Conservation (phyloP, 1,140 invertebrate species). For the Zaprionus lachaisei region DNA sequence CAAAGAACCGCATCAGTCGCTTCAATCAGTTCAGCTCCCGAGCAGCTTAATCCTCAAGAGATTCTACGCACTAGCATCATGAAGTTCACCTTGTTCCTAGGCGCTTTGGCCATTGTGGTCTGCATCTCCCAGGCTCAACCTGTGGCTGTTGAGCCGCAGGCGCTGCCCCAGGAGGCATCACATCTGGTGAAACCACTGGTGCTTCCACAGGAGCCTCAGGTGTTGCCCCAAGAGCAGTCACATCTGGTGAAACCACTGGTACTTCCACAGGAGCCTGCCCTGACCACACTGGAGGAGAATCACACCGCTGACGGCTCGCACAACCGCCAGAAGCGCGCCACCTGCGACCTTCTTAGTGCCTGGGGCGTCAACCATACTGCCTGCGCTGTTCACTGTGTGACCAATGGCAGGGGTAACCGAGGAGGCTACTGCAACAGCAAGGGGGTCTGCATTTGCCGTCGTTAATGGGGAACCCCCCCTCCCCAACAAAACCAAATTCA, state of each 20-base stretch:
- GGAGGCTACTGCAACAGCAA: slow-evolving; percentile 66
- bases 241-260: not conserved
- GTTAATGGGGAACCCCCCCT: not conserved
- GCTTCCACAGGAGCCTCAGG: not conserved
- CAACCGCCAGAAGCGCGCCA: slow-evolving; percentile 69
- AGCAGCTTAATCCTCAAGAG: not conserved
- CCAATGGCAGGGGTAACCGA: slow-evolving; percentile 19
- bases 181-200: not conserved
- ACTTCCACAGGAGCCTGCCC: not conserved
- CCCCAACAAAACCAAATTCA: not conserved
- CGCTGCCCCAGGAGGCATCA: not conserved
- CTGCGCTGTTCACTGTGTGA: slow-evolving; percentile 67
- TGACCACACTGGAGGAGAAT: not conserved
- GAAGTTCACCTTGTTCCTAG: slow-evolving; percentile 47
- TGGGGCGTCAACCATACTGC: slow-evolving; percentile 59
- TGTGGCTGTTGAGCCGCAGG: slow-evolving; percentile 12
- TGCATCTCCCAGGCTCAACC: slow-evolving; percentile 45
- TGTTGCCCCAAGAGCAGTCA: not conserved
- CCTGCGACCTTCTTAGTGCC: slow-evolving; percentile 66
- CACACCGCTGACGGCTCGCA: slow-evolving; percentile 5
- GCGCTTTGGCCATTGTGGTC: slow-evolving; percentile 23
- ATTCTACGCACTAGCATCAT: slow-evolving; percentile 22
- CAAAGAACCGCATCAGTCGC: not conserved
- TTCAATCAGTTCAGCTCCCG: not conserved
- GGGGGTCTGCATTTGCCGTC: slow-evolving; percentile 67